Conservation (phyloP, 2,888 invertebrate genomes). For the Drosophila meridiana region DNA sequence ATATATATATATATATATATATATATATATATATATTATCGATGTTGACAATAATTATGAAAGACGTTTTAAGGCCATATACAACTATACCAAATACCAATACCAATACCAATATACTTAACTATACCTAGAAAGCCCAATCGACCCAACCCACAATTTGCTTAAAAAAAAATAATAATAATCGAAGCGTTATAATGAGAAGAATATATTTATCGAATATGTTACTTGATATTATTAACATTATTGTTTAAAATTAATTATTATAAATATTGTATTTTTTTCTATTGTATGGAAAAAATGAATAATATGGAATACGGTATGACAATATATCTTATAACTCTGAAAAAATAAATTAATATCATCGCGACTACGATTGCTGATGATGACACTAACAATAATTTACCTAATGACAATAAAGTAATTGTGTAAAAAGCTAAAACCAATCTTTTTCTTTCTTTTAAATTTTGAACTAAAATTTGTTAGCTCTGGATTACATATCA, state of each 20-base stretch:
- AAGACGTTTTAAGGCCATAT: constrained; percentile 56
- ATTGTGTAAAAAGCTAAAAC: constrained; percentile 45
- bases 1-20: constrained; percentile 21
- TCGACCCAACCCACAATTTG: constrained; percentile 39
- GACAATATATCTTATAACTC: constrained; percentile 9
- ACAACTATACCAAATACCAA: constrained; percentile 5
- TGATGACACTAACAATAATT: constrained; percentile 54
- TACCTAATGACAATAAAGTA: constrained; percentile 67
- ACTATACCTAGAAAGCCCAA: background rate
- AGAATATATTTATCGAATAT: background rate
- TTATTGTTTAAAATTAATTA: constrained; percentile 19
- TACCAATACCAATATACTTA: background rate
- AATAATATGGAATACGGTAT: constrained; percentile 19
- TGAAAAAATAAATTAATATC: constrained; percentile 26
- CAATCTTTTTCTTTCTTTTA: background rate
- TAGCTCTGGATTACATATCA: too few relatives aligned
- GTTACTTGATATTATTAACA: constrained; percentile 4
- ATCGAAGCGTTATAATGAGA: background rate
- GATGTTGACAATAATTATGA: constrained; percentile 71
- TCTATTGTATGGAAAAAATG: constrained; percentile 32
- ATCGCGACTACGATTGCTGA: constrained; percentile 25
- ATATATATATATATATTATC: constrained; percentile 57
- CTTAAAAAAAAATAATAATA: constrained; percentile 7
- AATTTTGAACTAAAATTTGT: too few relatives aligned
- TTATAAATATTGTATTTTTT: constrained; percentile 25